Evolutionary conservation across 1,140 invertebrate genomes (phyloP).

Genomic region (Lanistes nyassanus): DNA sequence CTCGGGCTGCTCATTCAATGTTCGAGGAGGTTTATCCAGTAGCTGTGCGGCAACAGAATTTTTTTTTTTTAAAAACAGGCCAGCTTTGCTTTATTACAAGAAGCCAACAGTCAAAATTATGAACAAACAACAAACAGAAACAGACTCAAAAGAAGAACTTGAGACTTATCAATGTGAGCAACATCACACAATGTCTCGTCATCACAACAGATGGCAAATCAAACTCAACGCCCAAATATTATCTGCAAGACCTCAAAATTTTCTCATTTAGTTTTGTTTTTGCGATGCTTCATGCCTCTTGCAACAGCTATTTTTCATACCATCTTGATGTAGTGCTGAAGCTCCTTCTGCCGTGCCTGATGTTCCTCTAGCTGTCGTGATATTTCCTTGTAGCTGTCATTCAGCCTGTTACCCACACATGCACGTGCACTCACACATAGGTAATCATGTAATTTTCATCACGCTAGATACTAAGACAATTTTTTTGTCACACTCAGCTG

Average conservation of each 20-base stretch:
- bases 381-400: constrained; percentile 50
- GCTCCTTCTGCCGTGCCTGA: constrained; percentile 49
- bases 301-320: too few species aligned
- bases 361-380: constrained; percentile 47
- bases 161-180: neutral
- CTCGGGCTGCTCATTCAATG: constrained; percentile 28
- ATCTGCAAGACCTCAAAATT: neutral
- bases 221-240: neutral
- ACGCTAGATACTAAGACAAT: too few species aligned
- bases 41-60: constrained; percentile 36
- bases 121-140: neutral
- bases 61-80: too few species aligned
- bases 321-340: constrained; percentile 61
- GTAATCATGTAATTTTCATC: too few species aligned
- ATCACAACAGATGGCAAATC: neutral
- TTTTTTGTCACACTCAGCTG: too few species aligned
- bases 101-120: neutral
- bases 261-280: too few species aligned
- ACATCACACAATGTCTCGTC: neutral
- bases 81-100: too few species aligned
- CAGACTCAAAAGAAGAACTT: neutral
- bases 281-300: neutral
- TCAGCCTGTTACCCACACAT: constrained; percentile 14
- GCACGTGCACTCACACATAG: neutral
- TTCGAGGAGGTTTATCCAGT: constrained; percentile 46